Conservation (phyloP, 1,140 invertebrate genomes). For the Aphaenogaster rudis region DNA sequence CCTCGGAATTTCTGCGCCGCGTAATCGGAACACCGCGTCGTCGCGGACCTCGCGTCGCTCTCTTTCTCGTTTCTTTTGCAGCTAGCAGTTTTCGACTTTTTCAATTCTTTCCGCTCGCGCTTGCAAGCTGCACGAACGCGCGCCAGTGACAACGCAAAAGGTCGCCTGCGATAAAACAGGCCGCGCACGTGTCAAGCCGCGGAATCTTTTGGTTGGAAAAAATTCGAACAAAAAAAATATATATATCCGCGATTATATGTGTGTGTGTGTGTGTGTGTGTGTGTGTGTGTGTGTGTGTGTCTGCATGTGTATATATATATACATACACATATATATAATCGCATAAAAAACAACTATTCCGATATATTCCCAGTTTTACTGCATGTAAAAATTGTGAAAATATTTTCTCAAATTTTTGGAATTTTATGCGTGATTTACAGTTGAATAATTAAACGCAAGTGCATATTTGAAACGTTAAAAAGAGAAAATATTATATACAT, state of each 20-base stretch:
- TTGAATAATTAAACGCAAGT: not conserved
- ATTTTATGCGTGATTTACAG: not conserved
- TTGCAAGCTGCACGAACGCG: conserved; percentile 23
- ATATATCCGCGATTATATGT: no score
- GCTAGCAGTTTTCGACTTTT: conserved; percentile 39
- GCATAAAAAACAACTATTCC: not conserved
- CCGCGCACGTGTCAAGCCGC: conserved; percentile 22
- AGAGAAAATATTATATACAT: not conserved
- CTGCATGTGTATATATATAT: not conserved
- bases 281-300: no score
- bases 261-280: no score
- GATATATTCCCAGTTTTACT: not conserved
- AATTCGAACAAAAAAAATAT: not conserved
- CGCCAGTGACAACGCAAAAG: conserved; percentile 39
- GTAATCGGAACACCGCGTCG: conserved; percentile 76
- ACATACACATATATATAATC: not conserved
- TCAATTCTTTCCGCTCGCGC: conserved; percentile 29
- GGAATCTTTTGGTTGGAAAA: conserved; percentile 19
- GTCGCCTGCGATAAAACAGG: not conserved
- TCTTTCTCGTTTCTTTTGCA: not conserved
- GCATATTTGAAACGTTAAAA: conserved; percentile 12
- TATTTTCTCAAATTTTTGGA: conserved; percentile 19
- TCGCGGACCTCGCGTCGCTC: conserved; percentile 19
- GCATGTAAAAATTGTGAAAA: not conserved
- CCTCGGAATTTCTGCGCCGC: conserved; percentile 79